phyloP scores from a whole-genome alignment of 2,113 vertebrate species.

The Sprattus sprattus region DNA sequence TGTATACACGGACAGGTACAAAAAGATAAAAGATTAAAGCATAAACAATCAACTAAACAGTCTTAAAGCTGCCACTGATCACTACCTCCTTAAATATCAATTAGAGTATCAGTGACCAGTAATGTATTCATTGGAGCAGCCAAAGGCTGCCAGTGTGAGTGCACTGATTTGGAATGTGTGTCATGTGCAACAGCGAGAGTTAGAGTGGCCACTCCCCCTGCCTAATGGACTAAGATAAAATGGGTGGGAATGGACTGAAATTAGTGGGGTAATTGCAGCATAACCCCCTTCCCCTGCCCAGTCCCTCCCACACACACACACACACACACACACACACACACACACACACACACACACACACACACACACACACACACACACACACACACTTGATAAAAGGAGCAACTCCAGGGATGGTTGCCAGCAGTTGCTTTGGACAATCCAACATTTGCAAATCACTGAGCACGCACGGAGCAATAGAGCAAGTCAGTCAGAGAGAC shows the following conservation, averaged over 20 bases:
- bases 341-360: constrained; percentile 35
- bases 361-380: constrained; percentile 35
- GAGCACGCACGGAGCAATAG: neutral
- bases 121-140: constrained; percentile 79
- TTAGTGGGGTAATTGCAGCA: constrained; percentile 83
- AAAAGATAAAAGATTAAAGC: neutral
- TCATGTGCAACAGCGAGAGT: constrained; percentile 81
- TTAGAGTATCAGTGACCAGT: constrained; percentile 82
- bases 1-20: neutral
- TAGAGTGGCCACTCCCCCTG: constrained; percentile 81
- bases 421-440: constrained; percentile 77
- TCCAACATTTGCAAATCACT: constrained; percentile 73
- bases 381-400: neutral
- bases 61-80: neutral
- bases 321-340: constrained; percentile 40
- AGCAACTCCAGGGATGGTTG: constrained; percentile 58
- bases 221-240: constrained; percentile 95
- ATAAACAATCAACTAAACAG: neutral
- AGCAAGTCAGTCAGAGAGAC: neutral
- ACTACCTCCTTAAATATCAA: constrained; percentile 74
- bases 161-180: constrained; percentile 86
- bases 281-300: constrained; percentile 75
- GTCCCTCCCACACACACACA: constrained; percentile 47
- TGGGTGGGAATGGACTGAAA: constrained; percentile 90
- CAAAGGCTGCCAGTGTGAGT: constrained; percentile 81